phyloP scores from a whole-genome alignment of 2,113 vertebrate species.

The Gasterosteus aculeatus region DNA sequence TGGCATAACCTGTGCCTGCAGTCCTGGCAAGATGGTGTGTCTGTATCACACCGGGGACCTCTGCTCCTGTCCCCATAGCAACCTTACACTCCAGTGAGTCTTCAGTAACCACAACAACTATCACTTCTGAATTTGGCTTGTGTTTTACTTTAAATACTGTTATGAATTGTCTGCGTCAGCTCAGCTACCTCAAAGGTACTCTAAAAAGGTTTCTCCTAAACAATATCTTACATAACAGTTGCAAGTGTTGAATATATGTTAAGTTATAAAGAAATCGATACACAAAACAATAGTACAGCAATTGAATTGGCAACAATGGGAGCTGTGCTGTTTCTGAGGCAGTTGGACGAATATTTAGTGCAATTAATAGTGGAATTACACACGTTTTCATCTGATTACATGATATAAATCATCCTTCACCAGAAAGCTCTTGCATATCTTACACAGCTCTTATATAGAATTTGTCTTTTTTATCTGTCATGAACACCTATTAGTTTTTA shows the following conservation, averaged over 20 bases:
- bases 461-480: neutral
- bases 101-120: slow-evolving; percentile 25
- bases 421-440: neutral
- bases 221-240: neutral
- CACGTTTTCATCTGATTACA: neutral
- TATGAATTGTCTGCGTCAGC: neutral
- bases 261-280: neutral
- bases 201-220: neutral
- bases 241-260: neutral
- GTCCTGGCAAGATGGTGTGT: slow-evolving; percentile 87
- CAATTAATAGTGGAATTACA: neutral
- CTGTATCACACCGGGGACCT: slow-evolving; percentile 88
- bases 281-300: neutral
- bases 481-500: neutral
- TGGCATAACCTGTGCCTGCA: slow-evolving; percentile 90
- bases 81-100: slow-evolving; percentile 90
- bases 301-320: neutral
- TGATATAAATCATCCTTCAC: neutral
- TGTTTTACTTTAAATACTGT: neutral
- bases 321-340: neutral
- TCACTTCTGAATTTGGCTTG: neutral
- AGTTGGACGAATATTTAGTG: neutral
- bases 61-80: slow-evolving; percentile 86
- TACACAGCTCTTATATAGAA: too few species aligned
- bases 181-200: neutral